Evolutionary conservation across 2,888 invertebrate genomes (phyloP), one percentile per base, ranked within the genome.

Genomic region (Crepidodera aurea): DNA sequence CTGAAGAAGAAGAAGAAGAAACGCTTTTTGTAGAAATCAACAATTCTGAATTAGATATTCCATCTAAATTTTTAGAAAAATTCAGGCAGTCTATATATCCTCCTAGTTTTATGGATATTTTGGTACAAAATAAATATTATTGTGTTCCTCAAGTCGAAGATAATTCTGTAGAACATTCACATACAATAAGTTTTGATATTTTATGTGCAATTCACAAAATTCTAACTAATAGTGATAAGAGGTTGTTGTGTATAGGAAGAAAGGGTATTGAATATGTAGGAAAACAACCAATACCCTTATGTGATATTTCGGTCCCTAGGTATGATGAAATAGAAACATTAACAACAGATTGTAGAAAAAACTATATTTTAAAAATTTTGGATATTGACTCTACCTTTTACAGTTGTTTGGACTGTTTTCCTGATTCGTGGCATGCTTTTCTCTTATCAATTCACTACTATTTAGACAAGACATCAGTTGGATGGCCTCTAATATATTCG

Each of bases 111-210:
- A 85, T 92, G 19, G 90, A 93, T 74, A 83, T 93, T n/a, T 80
- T 87, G 60, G 84, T 85, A 8, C 83, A 87, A 40, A 84, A 86
- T 62, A 82, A 87, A 42, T 87, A 88, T 72, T 85, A 91, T 64
- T 88, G 87, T 69, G 83, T 84, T 44, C 88, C 90, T 0, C 91
- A 91, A 82, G 85, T 91, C 5, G 93, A 93, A 78, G 87, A 91
- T 77, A 87, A 85, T 72, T 77, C 79, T 1, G 83, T 84, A 48
- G 81, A 84, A 6, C 86, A 90, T 65, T 84, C 88, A 6, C 87
- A 87, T 69, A 73, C 83, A 6, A 83, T 87, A 56, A 84, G 86
- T 25, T 75, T 89, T 64, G 84, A 87, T 8, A 86, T 93, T 66
- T 71, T 92, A 34, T 81, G 83, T 70, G 85, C 86, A 60, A 85